These are phyloP conservation scores for Cactoblastis cactorum DNA, from an alignment of 2,888 invertebrate species.

Conservation along the genomic window DNA sequence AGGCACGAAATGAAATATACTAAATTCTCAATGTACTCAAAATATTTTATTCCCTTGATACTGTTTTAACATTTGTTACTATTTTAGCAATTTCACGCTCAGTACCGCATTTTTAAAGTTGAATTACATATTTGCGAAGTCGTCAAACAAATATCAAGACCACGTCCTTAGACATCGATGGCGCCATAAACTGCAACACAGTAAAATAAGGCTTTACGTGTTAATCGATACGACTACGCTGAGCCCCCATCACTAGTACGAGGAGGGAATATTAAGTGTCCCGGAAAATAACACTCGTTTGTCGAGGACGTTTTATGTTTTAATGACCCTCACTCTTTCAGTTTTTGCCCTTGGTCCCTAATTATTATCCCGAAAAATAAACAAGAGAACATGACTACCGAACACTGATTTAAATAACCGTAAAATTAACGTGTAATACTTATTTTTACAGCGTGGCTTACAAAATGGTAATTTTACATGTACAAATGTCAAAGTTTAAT, in stretches of 20 bases:
- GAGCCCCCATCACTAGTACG: constrained; percentile 31
- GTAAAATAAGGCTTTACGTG: constrained; percentile 60
- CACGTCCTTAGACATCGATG: constrained; percentile 31
- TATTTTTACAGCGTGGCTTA: too few species aligned
- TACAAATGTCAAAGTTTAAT: too few species aligned
- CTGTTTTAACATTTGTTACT: too few species aligned
- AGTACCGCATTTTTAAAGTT: too few species aligned
- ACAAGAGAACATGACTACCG: not conserved
- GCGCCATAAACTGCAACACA: constrained; percentile 63
- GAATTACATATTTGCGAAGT: not conserved
- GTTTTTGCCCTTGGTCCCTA: not conserved
- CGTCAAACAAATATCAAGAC: not conserved
- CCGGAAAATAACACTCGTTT: constrained; percentile 2
- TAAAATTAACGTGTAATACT: too few species aligned
- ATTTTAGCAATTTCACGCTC: too few species aligned
- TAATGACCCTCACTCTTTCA: not conserved
- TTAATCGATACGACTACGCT: constrained; percentile 56
- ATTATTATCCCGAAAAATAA: constrained; percentile 23
- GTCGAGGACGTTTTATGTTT: not conserved
- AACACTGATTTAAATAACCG: not conserved
- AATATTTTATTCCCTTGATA: too few species aligned
- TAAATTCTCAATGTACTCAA: too few species aligned
- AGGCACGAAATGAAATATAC: too few species aligned
- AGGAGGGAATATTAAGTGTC: constrained; percentile 14
- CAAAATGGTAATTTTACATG: too few species aligned